Evolutionary conservation across 2,113 vertebrate species (phyloP), one percentile per base, ranked within the genome.

Genomic region (Monopterus albus): DNA sequence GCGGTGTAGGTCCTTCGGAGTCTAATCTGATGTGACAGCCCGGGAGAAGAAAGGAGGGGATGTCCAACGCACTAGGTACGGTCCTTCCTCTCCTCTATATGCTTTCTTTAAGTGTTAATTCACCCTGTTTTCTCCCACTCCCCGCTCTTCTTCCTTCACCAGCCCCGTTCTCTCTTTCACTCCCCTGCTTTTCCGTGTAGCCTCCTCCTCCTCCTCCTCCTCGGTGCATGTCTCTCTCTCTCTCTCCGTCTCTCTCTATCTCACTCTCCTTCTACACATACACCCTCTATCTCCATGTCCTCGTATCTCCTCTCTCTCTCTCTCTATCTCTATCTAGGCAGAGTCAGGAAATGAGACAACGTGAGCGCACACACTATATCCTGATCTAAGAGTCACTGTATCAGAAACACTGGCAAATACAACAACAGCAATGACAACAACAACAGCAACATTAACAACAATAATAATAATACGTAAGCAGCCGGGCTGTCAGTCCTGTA

Each of bases 281-380:
- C 51, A 15, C 62, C 7, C 64, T 65, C 78, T 71, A 83, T 79
- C 75, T 60, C 83, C 53, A 74, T 61, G 67, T 82, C 83, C 60
- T 75, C 71, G 38, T 79, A 79, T 86, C 81, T 87, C 79, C 77
- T 57, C 72, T 50, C 60, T 73, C 73, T 67, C 76, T 60, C 74
- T 67, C 78, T 57, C 80, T 69, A 67, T 76, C 72, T 72, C 59
- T 82, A 38, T 76, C 71, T 82, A 79, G 75, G 78, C 83, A 87
- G 78, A 89, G 82, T 89, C 91, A 93, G 91, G 91, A 93, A 92
- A 92, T 92, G 91, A 93, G 89, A 90, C 84, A 89, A 87, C 85
- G 77, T 86, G 87, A 90, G 86, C 78, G 75, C 86, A 84, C 79
- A 65, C 83, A 83, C 83, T 40, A 61, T 85, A 75, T 85, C 77